Evolutionary conservation across 2,888 invertebrate genomes (phyloP), one percentile per base, ranked within the genome.

Genomic region (Heliconius erato): DNA sequence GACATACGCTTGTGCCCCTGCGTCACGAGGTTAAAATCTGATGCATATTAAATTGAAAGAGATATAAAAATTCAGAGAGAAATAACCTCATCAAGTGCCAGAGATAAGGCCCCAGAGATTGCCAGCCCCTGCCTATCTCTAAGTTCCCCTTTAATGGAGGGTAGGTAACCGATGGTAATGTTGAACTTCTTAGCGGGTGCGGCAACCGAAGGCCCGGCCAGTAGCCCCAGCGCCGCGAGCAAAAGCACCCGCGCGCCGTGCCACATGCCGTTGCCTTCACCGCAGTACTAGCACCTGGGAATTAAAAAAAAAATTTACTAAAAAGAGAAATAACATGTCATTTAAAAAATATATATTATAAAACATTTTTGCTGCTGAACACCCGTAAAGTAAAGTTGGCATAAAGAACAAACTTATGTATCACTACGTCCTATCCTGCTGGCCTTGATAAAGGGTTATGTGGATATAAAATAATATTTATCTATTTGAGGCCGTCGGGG

Each of bases 21-120:
- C 9, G 35, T 40, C 1, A 35, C 40, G 11, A 40, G 40, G 40
- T 40, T 40, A 11, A 11, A 11, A 40, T 40, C 40, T 40, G 40
- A 40, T 40, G 11, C 40, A 11, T 40, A 40, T 40, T 9, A 40
- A 40, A 49, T 49, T 59, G 23, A 3, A 32, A 23, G 23, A 28
- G 9, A 19, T 23, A 12, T 74, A 16, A 59, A 9, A 14, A 63
- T 19, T 9, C 4, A 74, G 32, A 19, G 16, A 28, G 1, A 67
- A 87, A 87, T 88, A 90, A 99, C 98, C 96, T 98, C 97, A 88
- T 98, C 97, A 82, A 99, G 96, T 79, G 99, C 99, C 97, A 98
- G 97, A 74, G 98, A 97, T 87, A 99, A 97, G 80, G 99, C 99
- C 82, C 99, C 99, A 79, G 98, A 98, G 89, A 99, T 98, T 86